phyloP scores from a whole-genome alignment of 2,113 vertebrate species.

The Siniperca chuatsi region DNA sequence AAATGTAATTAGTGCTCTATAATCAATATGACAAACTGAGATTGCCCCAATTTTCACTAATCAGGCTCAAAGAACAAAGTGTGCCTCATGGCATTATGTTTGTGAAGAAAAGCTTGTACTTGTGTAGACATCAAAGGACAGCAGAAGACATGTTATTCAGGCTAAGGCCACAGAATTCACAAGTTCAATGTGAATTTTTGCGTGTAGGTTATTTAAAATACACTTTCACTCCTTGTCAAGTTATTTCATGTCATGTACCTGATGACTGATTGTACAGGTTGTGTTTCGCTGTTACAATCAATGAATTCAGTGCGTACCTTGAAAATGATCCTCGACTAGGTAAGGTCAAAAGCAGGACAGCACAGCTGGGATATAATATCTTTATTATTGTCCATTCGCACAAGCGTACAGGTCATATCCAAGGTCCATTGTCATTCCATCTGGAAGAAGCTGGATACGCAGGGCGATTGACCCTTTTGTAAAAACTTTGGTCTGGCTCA shows the following conservation, averaged over 20 bases:
- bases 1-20: neutral
- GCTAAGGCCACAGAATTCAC: neutral
- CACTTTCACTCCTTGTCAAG: neutral
- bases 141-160: neutral
- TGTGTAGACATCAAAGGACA: too few species aligned
- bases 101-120: too few species aligned
- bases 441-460: constrained; percentile 69
- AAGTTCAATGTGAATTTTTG: neutral
- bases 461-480: constrained; percentile 63
- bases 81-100: neutral
- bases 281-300: neutral
- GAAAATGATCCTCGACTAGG: neutral
- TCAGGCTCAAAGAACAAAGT: neutral
- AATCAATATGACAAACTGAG: neutral
- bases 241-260: neutral
- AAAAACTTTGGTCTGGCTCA: constrained; percentile 82
- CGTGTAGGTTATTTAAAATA: neutral
- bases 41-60: neutral
- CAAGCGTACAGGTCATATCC: constrained; percentile 74
- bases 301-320: neutral
- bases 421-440: constrained; percentile 54
- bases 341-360: constrained; percentile 1
- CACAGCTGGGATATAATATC: constrained; percentile 64
- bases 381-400: constrained; percentile 91
- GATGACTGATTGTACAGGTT: neutral